Base-by-base conservation (phyloP, 64 coral and sea anemone genomes). In the Orbicella faveolata region DNA sequence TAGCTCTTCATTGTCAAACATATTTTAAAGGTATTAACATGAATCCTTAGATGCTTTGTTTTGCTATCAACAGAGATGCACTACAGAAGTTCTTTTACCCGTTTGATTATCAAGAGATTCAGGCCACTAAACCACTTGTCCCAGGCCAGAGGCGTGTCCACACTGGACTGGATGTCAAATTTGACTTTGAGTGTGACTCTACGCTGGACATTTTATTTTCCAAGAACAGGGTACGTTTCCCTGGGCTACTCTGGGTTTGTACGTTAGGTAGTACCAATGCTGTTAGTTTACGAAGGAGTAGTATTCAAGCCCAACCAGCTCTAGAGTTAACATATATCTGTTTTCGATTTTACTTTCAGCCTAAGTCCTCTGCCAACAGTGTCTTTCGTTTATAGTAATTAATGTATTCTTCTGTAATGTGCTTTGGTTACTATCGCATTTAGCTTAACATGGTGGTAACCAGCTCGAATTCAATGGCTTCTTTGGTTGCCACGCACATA, bases 31-130 rank as follows among this genome's bases (percentile, higher is more conserved):
- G 44, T 48, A 48, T 48, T 48, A 48, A 48, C 44, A 48, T 48
- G 44, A 62, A 81, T 81, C 55, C 11, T 62, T 62, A 19, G 30
- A 30, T 62, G 3, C 26, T 41, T 7, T 81, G 30, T 64, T 4
- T 17, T 90, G 53, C 57, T 73, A 73, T 73, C 34, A 4, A 72
- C 79, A 99, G 97, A 78, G 91, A 99, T 80, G 89, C 92, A 20
- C 76, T 99, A 23, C 97, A 99, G 75, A 93, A 89, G 51, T 96
- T 99, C 77, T 99, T 99, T 86, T 99, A 87, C 78, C 97, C 97
- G 63, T 75, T 96, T 85, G 97, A 99, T 76, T 99, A 95, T 57
- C 97, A 99, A 96, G 97, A 99, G 80, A 93, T 96, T 86, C 75
- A 70, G 61, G 94, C 77, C 76, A 99, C 90, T 5, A 99, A 99